Evolutionary conservation across 1,140 invertebrate genomes (phyloP), one percentile per base, ranked within the genome.

Genomic region (Globodera ellingtonae): DNA sequence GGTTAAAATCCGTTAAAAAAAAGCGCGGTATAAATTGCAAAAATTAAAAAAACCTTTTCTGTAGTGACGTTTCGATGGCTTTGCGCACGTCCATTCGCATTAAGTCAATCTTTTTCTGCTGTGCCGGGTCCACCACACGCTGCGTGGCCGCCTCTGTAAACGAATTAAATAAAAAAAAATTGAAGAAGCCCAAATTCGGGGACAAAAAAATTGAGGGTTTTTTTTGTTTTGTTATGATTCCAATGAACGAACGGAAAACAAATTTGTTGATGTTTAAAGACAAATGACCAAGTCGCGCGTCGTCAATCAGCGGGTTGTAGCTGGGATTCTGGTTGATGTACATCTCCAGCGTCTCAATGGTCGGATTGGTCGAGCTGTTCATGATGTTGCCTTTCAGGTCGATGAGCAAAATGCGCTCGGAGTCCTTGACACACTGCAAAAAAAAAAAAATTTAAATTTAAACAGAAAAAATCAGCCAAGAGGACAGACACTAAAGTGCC

Each of bases 31-130:
- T 35, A 35, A 35, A 35, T 35, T 35, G 1, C 1, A 35, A 35
- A 35, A 35, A 35, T 35, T 35, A 35, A 35, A 44, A n/a, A 24
- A 24, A 76, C 75, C 75, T 35, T 77, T 77, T 77, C 9, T 77
- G 75, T 4, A 77, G 8, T 6, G 59, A 44, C 0, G 24, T 46
- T n/a, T 77, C 75, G n/a, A 77, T 77, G 24, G 62, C 62, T 46
- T 77, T 77, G 15, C 62, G 18, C 10, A 77, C 75, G 10, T 77
- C 75, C 24, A 77, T 62, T 1, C 75, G 62, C 75, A 77, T 77
- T 0, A 18, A 46, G 24, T 77, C 75, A 4, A 77, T 24, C 10
- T 77, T 77, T n/a, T 77, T 77, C 69, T 65, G 62, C 15, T 77
- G 69, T 0, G 15, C 24, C 5, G 75, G 75, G 24, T 67, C 62